Evolutionary conservation across 2,113 vertebrate species (phyloP).

Genomic region (Sus scrofa): DNA sequence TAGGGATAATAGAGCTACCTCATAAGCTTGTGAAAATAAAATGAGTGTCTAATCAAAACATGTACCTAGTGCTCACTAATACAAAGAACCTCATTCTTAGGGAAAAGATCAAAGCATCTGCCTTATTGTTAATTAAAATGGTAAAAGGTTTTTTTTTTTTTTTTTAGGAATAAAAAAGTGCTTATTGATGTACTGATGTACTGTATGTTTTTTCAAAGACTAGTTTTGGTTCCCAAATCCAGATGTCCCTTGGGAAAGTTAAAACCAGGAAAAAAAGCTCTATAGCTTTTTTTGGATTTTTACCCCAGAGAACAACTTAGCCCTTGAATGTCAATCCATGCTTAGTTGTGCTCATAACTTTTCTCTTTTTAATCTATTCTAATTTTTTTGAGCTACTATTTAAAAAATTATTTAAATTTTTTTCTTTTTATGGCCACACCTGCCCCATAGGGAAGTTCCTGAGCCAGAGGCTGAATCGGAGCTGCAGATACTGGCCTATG

Average conservation of each 20-base stretch:
- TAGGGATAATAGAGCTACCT: neutral
- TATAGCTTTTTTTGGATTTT: neutral
- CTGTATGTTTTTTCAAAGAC: neutral
- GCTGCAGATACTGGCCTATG: no score
- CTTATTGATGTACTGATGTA: no score
- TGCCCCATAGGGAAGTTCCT: no score
- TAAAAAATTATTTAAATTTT: neutral
- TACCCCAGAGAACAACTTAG: neutral
- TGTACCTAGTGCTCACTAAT: neutral
- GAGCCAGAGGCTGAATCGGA: no score
- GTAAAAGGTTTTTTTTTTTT: neutral
- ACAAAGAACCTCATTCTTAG: neutral
- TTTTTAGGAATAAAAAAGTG: neutral
- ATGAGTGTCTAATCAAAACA: neutral
- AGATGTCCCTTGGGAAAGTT: neutral
- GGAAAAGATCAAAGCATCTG: neutral
- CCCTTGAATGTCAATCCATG: neutral
- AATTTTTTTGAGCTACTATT: constrained; percentile 8
- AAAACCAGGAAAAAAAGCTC: neutral
- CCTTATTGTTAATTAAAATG: neutral
- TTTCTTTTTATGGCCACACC: no score
- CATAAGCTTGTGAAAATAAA: neutral
- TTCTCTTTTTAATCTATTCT: neutral
- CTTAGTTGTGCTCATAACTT: neutral
- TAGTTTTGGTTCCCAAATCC: neutral